phyloP scores from a whole-genome alignment of 2,888 invertebrate genomes.

The Blera fallax region DNA sequence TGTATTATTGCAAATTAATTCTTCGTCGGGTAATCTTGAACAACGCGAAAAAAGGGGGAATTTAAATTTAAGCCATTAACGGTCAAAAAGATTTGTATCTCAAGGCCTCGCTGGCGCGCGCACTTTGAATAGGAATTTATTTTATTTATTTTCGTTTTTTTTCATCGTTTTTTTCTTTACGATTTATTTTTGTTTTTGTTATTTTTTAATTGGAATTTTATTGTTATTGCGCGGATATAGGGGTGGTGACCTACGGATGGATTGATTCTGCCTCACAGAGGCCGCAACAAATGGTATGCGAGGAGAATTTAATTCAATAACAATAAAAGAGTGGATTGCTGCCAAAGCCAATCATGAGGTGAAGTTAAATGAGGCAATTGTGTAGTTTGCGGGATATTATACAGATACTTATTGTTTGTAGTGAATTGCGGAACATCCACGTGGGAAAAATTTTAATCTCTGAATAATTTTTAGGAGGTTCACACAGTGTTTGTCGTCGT shows the following conservation, averaged over 20 bases:
- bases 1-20: slow-evolving; percentile 58
- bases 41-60: slow-evolving; percentile 1
- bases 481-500: slow-evolving; percentile 5
- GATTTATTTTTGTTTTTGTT: slow-evolving; percentile 15
- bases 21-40: slow-evolving; percentile 37
- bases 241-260: slow-evolving; percentile 28
- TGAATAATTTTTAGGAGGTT: background rate
- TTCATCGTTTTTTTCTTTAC: background rate
- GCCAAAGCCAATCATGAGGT: background rate
- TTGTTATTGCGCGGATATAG: slow-evolving; percentile 24
- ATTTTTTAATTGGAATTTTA: slow-evolving; percentile 37
- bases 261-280: slow-evolving; percentile 20
- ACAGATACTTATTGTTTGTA: background rate
- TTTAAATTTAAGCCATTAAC: slow-evolving; percentile 59
- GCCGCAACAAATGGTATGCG: slow-evolving; percentile 19
- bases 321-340: slow-evolving; percentile 1
- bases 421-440: slow-evolving; percentile 9
- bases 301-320: slow-evolving; percentile 40
- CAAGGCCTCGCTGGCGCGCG: slow-evolving; percentile 29
- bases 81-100: slow-evolving; percentile 63
- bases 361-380: slow-evolving; percentile 11
- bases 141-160: slow-evolving; percentile 11
- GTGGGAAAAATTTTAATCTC: background rate
- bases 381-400: background rate
- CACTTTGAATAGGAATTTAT: slow-evolving; percentile 36